phyloP scores from a whole-genome alignment of 2,888 invertebrate species.

The Eulithis prunata region DNA sequence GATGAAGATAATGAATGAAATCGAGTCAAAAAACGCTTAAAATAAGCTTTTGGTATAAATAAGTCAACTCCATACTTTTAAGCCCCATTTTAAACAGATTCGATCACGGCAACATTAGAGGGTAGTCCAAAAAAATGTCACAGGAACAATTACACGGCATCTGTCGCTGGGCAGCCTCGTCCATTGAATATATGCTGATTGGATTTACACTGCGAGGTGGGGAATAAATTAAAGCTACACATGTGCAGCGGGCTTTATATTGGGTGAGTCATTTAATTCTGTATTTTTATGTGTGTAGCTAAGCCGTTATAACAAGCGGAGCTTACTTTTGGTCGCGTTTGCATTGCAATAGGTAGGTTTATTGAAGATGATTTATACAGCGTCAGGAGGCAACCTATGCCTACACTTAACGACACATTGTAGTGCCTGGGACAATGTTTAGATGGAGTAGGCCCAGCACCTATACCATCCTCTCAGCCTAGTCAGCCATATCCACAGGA shows the following conservation, averaged over 20 bases:
- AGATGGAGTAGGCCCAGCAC: no score
- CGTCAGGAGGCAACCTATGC: no score
- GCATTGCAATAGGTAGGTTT: no score
- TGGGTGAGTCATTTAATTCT: slow-evolving; percentile 13
- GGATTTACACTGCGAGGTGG: slow-evolving; percentile 68
- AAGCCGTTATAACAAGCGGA: no score
- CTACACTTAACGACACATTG: no score
- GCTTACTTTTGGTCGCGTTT: no score
- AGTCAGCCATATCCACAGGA: no score
- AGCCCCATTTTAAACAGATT: slow-evolving; percentile 74
- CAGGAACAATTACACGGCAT: slow-evolving; percentile 82
- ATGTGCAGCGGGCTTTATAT: slow-evolving; percentile 46
- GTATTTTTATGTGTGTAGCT: not conserved
- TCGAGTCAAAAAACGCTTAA: not conserved
- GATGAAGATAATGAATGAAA: not conserved
- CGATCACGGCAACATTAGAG: slow-evolving; percentile 75
- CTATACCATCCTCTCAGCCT: no score
- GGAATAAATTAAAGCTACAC: slow-evolving; percentile 59
- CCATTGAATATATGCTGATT: slow-evolving; percentile 79
- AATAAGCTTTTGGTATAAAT: slow-evolving; percentile 5
- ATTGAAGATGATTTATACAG: no score
- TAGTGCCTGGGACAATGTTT: no score
- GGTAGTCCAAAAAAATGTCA: slow-evolving; percentile 72
- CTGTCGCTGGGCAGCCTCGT: slow-evolving; percentile 60
- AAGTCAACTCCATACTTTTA: slow-evolving; percentile 53